phyloP scores from a whole-genome alignment of 2,113 vertebrate species.

The Arenaria interpres region DNA sequence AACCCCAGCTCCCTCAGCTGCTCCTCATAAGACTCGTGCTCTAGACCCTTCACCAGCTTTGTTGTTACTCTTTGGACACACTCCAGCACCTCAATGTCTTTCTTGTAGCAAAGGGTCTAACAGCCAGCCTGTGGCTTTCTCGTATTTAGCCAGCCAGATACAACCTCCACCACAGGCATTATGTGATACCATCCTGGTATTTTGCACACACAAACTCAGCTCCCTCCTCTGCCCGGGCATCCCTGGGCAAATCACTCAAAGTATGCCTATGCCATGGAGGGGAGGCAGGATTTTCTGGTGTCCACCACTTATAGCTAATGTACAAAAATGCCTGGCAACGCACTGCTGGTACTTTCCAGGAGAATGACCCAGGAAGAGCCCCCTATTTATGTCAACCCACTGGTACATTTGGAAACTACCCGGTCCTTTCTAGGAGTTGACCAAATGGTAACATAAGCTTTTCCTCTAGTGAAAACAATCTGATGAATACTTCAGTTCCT shows the following conservation, averaged over 20 bases:
- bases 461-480: not conserved
- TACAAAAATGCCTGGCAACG: not conserved
- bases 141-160: accelerated
- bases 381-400: not conserved
- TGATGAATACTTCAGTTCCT: not conserved
- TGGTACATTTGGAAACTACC: conserved; percentile 2
- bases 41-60: not conserved
- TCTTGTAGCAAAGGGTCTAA: not conserved
- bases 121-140: not conserved
- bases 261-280: not conserved
- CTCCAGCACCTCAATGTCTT: not conserved
- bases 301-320: not conserved
- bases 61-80: not conserved
- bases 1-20: not conserved
- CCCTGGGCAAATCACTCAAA: not conserved
- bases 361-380: not conserved
- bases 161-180: not conserved
- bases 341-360: not conserved
- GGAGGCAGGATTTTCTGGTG: not conserved
- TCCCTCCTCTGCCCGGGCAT: not conserved
- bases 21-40: not conserved
- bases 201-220: not conserved
- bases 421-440: not conserved
- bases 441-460: not conserved
- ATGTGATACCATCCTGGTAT: not conserved